phyloP scores from a whole-genome alignment of 2,797 vertebrate genomes.

The Coregonus ussuriensis region DNA sequence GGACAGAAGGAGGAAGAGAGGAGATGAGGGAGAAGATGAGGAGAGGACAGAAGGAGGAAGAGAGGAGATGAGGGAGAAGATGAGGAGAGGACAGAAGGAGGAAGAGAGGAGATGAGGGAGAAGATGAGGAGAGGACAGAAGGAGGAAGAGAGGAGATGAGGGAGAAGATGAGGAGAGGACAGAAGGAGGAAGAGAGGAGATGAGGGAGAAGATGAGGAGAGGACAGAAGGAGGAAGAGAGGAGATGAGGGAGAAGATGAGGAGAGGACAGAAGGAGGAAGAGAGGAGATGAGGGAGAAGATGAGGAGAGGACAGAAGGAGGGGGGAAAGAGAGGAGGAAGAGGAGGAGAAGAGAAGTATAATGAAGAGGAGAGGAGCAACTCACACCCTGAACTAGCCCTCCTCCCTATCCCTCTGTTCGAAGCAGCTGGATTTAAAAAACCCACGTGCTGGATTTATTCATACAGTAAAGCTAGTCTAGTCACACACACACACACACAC shows the following conservation, averaged over 20 bases:
- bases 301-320: background rate
- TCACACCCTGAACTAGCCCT: slow-evolving; percentile 4
- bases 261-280: background rate
- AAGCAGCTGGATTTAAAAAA: too few species aligned
- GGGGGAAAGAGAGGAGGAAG: background rate
- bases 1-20: slow-evolving; percentile 6
- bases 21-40: slow-evolving; percentile 5
- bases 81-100: too few species aligned
- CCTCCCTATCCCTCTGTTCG: too few species aligned
- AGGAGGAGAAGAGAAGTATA: background rate
- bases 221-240: background rate
- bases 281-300: slow-evolving; percentile 10
- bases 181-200: background rate
- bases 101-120: slow-evolving; percentile 21
- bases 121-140: too few species aligned
- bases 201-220: background rate
- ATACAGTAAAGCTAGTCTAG: background rate
- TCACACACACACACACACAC: background rate
- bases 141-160: slow-evolving; percentile 12
- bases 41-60: background rate
- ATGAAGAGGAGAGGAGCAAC: slow-evolving; percentile 22
- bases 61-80: background rate
- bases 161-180: slow-evolving; percentile 5
- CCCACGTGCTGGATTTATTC: slow-evolving; percentile 45
- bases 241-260: too few species aligned